phyloP scores from a whole-genome alignment of 2,797 vertebrate species.

The Hapalemur alaotrensis region DNA sequence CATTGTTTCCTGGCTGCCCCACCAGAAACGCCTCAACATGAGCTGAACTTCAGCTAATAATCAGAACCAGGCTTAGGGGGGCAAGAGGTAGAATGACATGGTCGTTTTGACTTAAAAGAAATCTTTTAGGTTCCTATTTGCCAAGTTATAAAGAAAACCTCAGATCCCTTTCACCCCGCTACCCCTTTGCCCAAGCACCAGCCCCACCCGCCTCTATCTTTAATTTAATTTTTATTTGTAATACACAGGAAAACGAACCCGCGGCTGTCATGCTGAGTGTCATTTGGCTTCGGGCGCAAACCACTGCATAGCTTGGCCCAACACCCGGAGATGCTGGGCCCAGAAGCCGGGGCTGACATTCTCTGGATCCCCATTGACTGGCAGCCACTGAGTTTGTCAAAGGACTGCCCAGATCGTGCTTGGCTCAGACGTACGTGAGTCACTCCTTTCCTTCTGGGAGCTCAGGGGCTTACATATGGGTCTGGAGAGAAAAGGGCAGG shows the following conservation, averaged over 20 bases:
- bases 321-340: not conserved
- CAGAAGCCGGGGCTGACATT: accelerated
- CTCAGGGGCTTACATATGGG: slow-evolving; percentile 44
- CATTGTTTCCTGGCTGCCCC: slow-evolving; percentile 9
- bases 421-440: not conserved
- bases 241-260: not conserved
- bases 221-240: not conserved
- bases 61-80: slow-evolving; percentile 9
- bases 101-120: slow-evolving; percentile 51
- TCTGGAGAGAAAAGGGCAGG: not conserved
- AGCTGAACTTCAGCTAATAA: slow-evolving; percentile 19
- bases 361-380: not conserved
- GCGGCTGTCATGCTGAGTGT: not conserved
- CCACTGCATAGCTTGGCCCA: not conserved
- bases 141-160: not conserved
- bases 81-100: slow-evolving; percentile 29
- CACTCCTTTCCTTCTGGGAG: not conserved
- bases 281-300: not conserved
- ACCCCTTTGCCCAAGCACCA: accelerated
- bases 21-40: not conserved
- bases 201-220: not conserved
- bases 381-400: not conserved
- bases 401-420: not conserved
- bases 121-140: slow-evolving; percentile 34
- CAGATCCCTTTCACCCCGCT: accelerated